These are phyloP conservation scores for Diceros bicornis DNA, from an alignment of 2,797 vertebrate species.

Conservation along the genomic window DNA sequence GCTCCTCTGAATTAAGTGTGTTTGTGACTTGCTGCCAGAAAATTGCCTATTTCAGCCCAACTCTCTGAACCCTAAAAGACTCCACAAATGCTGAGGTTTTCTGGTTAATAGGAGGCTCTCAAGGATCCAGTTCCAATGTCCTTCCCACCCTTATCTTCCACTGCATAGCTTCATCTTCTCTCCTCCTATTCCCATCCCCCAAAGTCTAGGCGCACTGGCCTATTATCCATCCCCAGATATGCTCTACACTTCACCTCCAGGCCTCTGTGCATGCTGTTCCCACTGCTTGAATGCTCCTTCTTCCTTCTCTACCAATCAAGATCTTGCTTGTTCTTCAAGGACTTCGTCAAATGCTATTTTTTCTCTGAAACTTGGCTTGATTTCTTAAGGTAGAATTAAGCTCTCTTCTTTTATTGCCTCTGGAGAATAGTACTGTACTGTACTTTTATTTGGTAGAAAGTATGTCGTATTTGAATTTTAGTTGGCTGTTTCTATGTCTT, in stretches of 20 bases:
- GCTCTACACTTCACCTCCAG: neutral
- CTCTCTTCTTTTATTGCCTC: neutral
- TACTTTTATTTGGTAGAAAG: conserved; percentile 22
- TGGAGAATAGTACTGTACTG: neutral
- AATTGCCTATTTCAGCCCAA: neutral
- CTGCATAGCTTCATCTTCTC: neutral
- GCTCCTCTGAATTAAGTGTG: conserved; percentile 57
- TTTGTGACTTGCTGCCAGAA: conserved; percentile 49
- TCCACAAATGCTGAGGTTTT: neutral
- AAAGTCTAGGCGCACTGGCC: neutral
- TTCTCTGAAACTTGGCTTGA: conserved; percentile 40
- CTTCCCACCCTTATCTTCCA: neutral
- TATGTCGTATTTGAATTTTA: neutral
- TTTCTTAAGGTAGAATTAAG: conserved; percentile 31
- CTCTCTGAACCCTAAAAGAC: neutral
- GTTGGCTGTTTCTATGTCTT: neutral
- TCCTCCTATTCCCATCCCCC: neutral
- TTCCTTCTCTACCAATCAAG: neutral
- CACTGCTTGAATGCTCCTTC: neutral
- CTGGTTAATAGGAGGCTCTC: neutral
- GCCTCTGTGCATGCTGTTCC: neutral
- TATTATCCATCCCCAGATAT: neutral
- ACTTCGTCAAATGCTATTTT: neutral
- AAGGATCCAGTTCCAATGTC: neutral
- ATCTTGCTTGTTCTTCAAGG: neutral